Conservation (phyloP, 2,888 invertebrate species). For the Tetropium fuscum region DNA sequence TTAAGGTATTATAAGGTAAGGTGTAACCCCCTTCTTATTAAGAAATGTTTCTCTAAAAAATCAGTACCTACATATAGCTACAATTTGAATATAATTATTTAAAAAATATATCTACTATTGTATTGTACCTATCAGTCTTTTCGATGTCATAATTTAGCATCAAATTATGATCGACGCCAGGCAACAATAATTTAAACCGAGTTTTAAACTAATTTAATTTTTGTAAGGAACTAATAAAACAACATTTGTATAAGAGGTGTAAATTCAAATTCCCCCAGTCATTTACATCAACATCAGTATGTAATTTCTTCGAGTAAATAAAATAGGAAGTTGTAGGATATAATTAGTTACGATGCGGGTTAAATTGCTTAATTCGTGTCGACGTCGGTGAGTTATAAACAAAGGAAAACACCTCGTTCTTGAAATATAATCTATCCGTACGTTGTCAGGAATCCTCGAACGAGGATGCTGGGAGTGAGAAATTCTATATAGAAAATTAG, state of each 20-base stretch:
- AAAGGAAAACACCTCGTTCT: conserved; percentile 47
- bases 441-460: conserved; percentile 32
- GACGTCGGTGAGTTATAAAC: conserved; percentile 45
- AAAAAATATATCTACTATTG: no score
- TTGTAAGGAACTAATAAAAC: conserved; percentile 14
- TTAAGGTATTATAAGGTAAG: no score
- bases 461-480: conserved; percentile 31
- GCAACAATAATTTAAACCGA: no score
- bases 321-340: conserved; percentile 45
- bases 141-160: no score
- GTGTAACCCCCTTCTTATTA: no score
- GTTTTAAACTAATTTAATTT: no score
- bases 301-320: conserved; percentile 39
- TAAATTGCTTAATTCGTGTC: conserved; percentile 50
- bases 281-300: conserved; percentile 14
- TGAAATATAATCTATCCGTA: conserved; percentile 47
- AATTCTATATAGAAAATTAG: conserved; percentile 31
- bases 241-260: conserved; percentile 1
- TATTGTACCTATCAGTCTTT: no score
- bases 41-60: no score
- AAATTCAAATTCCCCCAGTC: conserved; percentile 5
- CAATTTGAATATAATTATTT: no score
- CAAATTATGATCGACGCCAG: no score
- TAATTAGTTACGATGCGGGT: conserved; percentile 49
- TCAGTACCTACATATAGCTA: no score